Evolutionary conservation across 2,888 invertebrate species (phyloP).

Genomic region (Nasonia oneida): DNA sequence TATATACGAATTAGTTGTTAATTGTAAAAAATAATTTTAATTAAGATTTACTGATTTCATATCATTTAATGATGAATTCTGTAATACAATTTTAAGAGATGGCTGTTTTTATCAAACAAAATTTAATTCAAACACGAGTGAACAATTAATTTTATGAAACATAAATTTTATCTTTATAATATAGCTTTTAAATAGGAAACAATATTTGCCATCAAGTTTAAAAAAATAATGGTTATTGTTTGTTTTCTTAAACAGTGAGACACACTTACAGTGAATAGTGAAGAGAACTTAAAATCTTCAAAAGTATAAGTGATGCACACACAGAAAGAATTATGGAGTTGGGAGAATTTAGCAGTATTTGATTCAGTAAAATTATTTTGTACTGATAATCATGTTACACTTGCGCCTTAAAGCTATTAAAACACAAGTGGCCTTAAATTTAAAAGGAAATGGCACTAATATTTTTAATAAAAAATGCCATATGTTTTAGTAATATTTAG

Average conservation of each 20-base stretch:
- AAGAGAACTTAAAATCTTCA: slow-evolving; percentile 1
- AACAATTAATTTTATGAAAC: neutral
- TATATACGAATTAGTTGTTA: slow-evolving; percentile 10
- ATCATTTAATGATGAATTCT: slow-evolving; percentile 16
- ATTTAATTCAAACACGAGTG: neutral
- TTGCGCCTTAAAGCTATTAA: slow-evolving; percentile 30
- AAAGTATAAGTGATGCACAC: neutral
- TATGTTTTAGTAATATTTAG: slow-evolving; percentile 46
- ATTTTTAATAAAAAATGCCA: slow-evolving; percentile 41
- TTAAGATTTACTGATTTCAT: slow-evolving; percentile 12
- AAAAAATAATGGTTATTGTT: neutral
- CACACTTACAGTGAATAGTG: neutral
- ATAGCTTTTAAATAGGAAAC: slow-evolving; percentile 3
- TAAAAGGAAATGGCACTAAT: slow-evolving; percentile 32
- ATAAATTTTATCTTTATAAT: slow-evolving; percentile 11
- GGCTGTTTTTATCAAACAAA: slow-evolving; percentile 8
- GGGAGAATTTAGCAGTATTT: slow-evolving; percentile 20
- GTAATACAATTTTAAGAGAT: neutral
- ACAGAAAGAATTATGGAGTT: neutral
- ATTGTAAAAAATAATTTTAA: slow-evolving; percentile 11
- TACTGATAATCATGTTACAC: slow-evolving; percentile 12
- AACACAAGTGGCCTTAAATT: slow-evolving; percentile 45
- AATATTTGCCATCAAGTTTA: slow-evolving; percentile 8
- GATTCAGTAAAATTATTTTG: slow-evolving; percentile 35
- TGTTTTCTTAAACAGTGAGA: neutral